Percentiles rank a stretch among this genome's conserved stretches.
phyloP scores from a whole-genome alignment of 2,888 invertebrate species.

The Drosophila hamatofila region DNA sequence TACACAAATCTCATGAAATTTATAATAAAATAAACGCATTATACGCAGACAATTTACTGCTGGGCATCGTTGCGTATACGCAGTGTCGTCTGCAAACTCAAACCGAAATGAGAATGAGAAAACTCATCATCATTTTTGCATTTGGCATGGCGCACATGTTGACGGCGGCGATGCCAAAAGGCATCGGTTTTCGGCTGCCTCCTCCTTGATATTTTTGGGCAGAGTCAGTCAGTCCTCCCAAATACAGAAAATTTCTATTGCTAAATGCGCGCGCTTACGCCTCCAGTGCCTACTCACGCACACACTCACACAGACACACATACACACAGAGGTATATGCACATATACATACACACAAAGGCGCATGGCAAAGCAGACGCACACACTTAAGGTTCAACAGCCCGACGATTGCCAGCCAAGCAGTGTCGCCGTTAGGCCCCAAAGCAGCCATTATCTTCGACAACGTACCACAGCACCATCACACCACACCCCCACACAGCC shows the following conservation, averaged over 20 bases:
- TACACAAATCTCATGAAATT: conserved; percentile 65
- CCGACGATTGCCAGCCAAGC: conserved; percentile 69
- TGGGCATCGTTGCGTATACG: conserved; percentile 53
- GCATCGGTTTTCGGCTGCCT: conserved; percentile 27
- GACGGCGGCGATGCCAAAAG: conserved; percentile 38
- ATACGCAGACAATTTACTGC: conserved; percentile 62
- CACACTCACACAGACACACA: conserved; percentile 13
- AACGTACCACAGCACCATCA: conserved; percentile 43
- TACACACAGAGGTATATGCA: conserved; percentile 7
- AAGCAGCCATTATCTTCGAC: conserved; percentile 79
- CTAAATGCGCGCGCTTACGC: conserved; percentile 74
- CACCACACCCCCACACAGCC: conserved; percentile 43
- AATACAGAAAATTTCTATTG: conserved; percentile 71
- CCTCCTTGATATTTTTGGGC: conserved; percentile 8
- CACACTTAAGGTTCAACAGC: conserved; percentile 76
- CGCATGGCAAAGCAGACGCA: conserved; percentile 52
- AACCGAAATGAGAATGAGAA: conserved; percentile 46
- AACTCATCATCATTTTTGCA: conserved; percentile 75
- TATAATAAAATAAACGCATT: conserved; percentile 64
- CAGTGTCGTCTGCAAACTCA: conserved; percentile 30
- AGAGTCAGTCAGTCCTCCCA: conserved; percentile 58
- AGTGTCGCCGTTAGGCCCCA: conserved; percentile 59
- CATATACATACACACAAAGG: conserved; percentile 32
- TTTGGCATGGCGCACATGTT: conserved; percentile 67
- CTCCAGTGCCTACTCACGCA: conserved; percentile 42